Base-by-base conservation (phyloP, 2,113 vertebrate species). In the Chloebia gouldiae region DNA sequence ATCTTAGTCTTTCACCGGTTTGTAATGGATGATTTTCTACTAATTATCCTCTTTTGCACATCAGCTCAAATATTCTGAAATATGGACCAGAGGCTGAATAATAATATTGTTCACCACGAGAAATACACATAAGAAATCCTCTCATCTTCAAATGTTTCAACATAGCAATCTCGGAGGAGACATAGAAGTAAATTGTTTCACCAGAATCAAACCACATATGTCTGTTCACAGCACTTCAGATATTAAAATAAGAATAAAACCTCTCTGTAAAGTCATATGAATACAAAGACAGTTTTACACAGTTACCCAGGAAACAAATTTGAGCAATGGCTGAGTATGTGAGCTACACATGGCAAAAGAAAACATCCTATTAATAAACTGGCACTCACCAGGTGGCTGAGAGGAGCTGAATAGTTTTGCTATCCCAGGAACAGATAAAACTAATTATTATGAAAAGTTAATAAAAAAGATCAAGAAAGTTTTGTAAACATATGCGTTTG, bases 21-120 rank as follows among this genome's bases (percentile, higher is more conserved):
- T 75, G 47, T 31, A 50, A 18, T 12, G 47, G 33, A 49, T 77
- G 11, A 57, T 70, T 84, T 86, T 92, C 86, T 88, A 92, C 84
- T 64, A 56, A 84, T 95, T 78, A 71, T 77, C 84, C 75, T 31
- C 42, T 89, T 93, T 94, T 42, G 61, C n/a, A 88, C 87, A 57
- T 39, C 63, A 91, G 69, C 50, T 91, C 77, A 92, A 85, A 60
- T 35, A 92, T 77, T 94, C 85, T 80, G 76, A 91, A 86, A 65
- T 37, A 39, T 2, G 4, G 37, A 45, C 53, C 40, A 35, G 37
- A 84, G 23, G 27, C 54, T 83, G 65, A 83, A 72, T 24, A 92
- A 90, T 8, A 2, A 14, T 28, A 54, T n/a, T 73, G 78, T 72
- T 84, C 45, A 51, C 25, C 54, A 40, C 60, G 40, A 84, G 65